Evolutionary conservation across 2,888 invertebrate genomes (phyloP).

Genomic region (Catocala sponsa): DNA sequence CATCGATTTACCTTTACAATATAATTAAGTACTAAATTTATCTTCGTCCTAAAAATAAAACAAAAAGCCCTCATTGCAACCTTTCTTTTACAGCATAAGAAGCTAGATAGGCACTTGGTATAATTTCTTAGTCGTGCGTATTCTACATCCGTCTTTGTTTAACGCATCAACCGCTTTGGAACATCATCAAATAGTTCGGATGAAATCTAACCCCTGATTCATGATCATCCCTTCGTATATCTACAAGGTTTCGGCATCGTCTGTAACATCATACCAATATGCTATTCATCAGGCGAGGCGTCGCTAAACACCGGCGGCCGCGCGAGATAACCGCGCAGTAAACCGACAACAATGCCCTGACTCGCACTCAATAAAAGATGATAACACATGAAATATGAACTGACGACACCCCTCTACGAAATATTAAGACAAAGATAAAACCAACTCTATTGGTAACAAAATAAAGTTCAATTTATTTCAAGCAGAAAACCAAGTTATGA

Average conservation of each 20-base stretch:
- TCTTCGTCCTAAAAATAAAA: too few species aligned
- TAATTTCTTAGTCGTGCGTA: background rate
- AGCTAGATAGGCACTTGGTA: too few species aligned
- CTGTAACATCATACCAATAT: constrained; percentile 66
- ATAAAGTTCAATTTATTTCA: constrained; percentile 50
- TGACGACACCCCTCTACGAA: constrained; percentile 76
- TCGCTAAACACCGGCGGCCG: constrained; percentile 82
- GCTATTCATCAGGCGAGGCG: constrained; percentile 81
- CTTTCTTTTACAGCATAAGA: too few species aligned
- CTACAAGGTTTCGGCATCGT: constrained; percentile 24
- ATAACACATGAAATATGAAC: constrained; percentile 88
- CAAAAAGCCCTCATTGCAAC: too few species aligned
- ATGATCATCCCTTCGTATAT: constrained; percentile 21
- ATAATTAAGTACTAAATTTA: too few species aligned
- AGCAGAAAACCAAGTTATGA: constrained; percentile 54
- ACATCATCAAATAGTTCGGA: constrained; percentile 10
- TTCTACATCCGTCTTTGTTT: background rate
- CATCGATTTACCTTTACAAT: too few species aligned
- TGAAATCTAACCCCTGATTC: constrained; percentile 21
- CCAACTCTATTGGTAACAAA: constrained; percentile 31
- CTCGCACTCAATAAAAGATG: constrained; percentile 88
- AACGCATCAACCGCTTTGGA: background rate
- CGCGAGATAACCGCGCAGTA: constrained; percentile 83
- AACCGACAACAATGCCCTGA: constrained; percentile 85
- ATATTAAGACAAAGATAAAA: constrained; percentile 43